A percentile compares a stretch with the other conserved stretches of the same genome.
These are phyloP conservation scores for Psylliodes chrysocephalus DNA, from an alignment of 2,888 invertebrate species.

Conservation along the genomic window DNA sequence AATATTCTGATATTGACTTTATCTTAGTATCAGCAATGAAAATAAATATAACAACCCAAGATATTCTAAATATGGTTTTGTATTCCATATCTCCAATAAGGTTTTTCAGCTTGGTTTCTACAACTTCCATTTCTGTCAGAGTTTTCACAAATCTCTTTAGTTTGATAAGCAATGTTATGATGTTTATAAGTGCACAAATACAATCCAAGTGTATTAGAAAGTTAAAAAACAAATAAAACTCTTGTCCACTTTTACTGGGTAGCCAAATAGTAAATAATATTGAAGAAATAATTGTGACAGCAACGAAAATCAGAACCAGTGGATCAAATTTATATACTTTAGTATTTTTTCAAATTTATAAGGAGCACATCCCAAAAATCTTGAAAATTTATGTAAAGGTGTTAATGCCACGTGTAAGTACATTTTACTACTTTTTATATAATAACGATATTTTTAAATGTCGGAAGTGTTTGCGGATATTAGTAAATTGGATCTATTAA, in stretches of 20 bases:
- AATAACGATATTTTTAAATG: too few species aligned
- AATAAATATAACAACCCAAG: neutral
- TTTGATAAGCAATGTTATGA: neutral
- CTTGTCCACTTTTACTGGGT: neutral
- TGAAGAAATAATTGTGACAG: neutral
- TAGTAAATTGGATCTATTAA: too few species aligned
- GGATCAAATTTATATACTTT: neutral
- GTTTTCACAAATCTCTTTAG: neutral
- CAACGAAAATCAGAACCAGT: neutral
- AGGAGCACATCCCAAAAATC: neutral
- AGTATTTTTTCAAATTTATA: neutral
- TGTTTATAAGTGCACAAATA: neutral
- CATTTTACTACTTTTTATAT: too few species aligned
- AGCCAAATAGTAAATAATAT: neutral
- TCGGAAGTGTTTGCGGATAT: too few species aligned
- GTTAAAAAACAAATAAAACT: neutral
- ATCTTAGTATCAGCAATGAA: neutral
- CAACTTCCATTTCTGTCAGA: neutral
- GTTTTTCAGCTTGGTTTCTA: neutral
- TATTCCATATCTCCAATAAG: neutral
- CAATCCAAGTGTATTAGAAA: neutral
- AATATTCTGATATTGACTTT: too few species aligned
- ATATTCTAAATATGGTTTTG: neutral
- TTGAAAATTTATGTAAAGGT: neutral
- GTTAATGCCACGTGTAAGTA: too few species aligned